Base-by-base conservation (phyloP, 2,113 vertebrate species). In the Podiceps cristatus region DNA sequence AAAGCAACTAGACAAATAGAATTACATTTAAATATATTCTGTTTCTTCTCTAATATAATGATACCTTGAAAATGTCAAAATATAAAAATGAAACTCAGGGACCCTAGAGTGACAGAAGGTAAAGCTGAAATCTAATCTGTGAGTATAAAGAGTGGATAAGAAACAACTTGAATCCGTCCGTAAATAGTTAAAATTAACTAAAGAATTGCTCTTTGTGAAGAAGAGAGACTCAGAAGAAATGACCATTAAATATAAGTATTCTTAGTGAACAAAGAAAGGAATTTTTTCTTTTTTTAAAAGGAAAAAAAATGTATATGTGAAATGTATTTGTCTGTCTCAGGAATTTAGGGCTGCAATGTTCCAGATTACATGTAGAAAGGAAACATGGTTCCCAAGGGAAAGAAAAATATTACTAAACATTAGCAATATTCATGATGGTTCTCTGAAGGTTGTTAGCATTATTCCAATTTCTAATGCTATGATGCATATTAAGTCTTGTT, bases 401-500 rank as follows among this genome's bases (percentile, higher is more conserved):
- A 59, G 19, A 23, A 75, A 73, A 80, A 40, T 29, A 35, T 13
- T 59, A n/a, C 15, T 40, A 31, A 71, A 25, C 18, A 29, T 47
- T 40, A 50, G 12, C 42, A 87, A 69, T 91, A 59, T 25, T 83
- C 42, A 11, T 22, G 7, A 60, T 44, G 71, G 31, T 63, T 94
- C 88, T 96, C 63, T 72, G 92, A 95, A 96, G 33, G 62, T 55
- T 91, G 42, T 91, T 87, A 94, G 27, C 86, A 90, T 75, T 94
- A 82, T 90, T 90, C 64, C 69, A 95, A 66, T 72, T 80, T 84
- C 73, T 95, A 86, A 95, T 33, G 81, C 58, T 86, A 94, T 84
- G 80, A 90, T 72, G 45, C 72, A 86, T 93, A 94, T 96, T 88
- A 95, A 96, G 89, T 96, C 81, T 93, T 96, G 75, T 95, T 97